Evolutionary conservation across 2,888 invertebrate species (phyloP).

Genomic region (Sminthurinus aureus): DNA sequence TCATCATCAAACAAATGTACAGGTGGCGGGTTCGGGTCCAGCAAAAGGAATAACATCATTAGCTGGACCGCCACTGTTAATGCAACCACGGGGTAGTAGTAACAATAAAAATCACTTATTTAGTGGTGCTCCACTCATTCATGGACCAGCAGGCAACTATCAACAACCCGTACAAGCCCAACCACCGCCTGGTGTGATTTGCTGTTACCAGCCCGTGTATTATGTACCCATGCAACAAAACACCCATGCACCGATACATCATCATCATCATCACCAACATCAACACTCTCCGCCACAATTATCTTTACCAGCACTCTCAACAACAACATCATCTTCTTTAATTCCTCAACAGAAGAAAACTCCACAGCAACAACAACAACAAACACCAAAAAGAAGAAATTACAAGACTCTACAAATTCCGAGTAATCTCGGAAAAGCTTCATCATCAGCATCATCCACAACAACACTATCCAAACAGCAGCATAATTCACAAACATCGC

Average conservation of each 20-base stretch:
- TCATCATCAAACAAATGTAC: conserved; percentile 11
- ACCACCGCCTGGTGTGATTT: conserved; percentile 37
- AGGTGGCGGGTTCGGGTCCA: background rate
- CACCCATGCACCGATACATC: background rate
- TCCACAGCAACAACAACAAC: background rate
- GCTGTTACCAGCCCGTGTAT: conserved; percentile 46
- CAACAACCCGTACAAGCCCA: background rate
- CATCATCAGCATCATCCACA: background rate
- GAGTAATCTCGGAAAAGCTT: conserved; percentile 7
- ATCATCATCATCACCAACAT: background rate
- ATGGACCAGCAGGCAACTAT: conserved; percentile 16
- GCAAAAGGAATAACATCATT: conserved; percentile 13
- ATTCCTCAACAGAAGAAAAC: background rate
- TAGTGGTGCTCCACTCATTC: conserved; percentile 43
- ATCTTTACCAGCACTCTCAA: background rate
- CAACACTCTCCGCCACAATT: conserved; percentile 1
- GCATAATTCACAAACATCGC: background rate
- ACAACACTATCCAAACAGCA: background rate
- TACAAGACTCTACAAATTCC: conserved; percentile 36
- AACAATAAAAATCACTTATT: conserved; percentile 36
- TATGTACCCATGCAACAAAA: conserved; percentile 37
- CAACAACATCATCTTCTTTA: background rate
- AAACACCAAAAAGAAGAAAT: conserved; percentile 34
- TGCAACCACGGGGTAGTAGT: conserved; percentile 35
- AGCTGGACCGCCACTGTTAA: conserved; percentile 42